Evolutionary conservation across 2,888 invertebrate genomes (phyloP).

Genomic region (Drosophila affinis): DNA sequence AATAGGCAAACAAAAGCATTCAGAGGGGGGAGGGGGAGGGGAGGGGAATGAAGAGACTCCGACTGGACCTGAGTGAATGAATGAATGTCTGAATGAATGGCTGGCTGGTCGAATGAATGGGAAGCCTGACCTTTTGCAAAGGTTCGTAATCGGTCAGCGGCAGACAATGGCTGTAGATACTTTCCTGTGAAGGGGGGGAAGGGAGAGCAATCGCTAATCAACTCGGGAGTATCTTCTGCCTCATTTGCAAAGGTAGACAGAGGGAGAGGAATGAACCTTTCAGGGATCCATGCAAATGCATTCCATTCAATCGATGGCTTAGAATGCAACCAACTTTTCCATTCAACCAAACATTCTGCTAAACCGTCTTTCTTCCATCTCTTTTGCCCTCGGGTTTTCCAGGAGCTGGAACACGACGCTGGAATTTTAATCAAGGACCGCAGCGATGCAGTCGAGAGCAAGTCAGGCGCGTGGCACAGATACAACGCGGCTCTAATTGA

Average conservation of each 20-base stretch:
- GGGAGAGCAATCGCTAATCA: conserved; percentile 31
- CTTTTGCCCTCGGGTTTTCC: conserved; percentile 29
- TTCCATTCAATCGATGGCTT: background rate
- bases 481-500: conserved; percentile 58
- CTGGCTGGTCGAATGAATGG: conserved; percentile 1
- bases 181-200: background rate
- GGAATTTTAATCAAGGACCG: conserved; percentile 67
- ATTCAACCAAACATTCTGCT: conserved; percentile 13
- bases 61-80: conserved; percentile 18
- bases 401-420: conserved; percentile 31
- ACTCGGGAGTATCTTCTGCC: conserved; percentile 8
- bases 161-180: conserved; percentile 29
- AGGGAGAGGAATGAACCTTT: background rate
- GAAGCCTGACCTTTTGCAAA: conserved; percentile 43
- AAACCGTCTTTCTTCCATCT: conserved; percentile 10
- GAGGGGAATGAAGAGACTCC: conserved; percentile 22
- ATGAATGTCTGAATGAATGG: conserved; percentile 16
- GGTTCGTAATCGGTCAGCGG: conserved; percentile 13
- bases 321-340: conserved; percentile 2
- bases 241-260: conserved; percentile 7
- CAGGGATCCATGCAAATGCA: conserved; percentile 2
- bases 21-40: conserved; percentile 19
- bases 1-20: conserved; percentile 47
- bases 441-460: conserved; percentile 56
- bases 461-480: conserved; percentile 37